Evolutionary conservation across 1,140 invertebrate species (phyloP).

Genomic region (Cyrtorhinus lividipennis): DNA sequence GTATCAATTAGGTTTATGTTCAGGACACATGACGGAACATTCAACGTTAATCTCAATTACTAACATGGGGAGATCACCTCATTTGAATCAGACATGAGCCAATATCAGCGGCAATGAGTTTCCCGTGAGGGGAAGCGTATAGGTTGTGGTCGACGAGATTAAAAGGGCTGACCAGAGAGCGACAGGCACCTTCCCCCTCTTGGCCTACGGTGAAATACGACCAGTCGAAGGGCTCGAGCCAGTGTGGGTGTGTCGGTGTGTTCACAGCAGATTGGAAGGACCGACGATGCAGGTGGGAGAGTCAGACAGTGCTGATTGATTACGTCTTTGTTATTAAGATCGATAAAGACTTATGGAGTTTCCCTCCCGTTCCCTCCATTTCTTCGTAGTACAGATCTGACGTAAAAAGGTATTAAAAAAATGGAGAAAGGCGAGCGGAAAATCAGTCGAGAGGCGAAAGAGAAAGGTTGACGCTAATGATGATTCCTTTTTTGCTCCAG

Average conservation of each 20-base stretch:
- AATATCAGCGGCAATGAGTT: slow-evolving; percentile 18
- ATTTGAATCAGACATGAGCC: too few species aligned
- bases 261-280: neutral
- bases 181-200: neutral
- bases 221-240: neutral
- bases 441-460: too few species aligned
- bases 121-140: neutral
- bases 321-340: slow-evolving; percentile 9
- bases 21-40: too few species aligned
- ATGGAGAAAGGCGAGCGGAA: neutral
- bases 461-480: too few species aligned
- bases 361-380: neutral
- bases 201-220: neutral
- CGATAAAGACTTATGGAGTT: slow-evolving; percentile 9
- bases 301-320: slow-evolving; percentile 4
- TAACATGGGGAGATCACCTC: too few species aligned
- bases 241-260: neutral
- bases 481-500: neutral
- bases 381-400: neutral
- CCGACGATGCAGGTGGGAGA: neutral
- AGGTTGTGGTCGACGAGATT: too few species aligned
- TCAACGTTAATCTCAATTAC: too few species aligned
- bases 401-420: slow-evolving; percentile 1
- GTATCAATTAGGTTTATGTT: too few species aligned
- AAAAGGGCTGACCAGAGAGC: neutral